These are phyloP conservation scores for Gephyroberyx darwinii DNA, from an alignment of 2,797 vertebrate species.

Conservation along the genomic window DNA sequence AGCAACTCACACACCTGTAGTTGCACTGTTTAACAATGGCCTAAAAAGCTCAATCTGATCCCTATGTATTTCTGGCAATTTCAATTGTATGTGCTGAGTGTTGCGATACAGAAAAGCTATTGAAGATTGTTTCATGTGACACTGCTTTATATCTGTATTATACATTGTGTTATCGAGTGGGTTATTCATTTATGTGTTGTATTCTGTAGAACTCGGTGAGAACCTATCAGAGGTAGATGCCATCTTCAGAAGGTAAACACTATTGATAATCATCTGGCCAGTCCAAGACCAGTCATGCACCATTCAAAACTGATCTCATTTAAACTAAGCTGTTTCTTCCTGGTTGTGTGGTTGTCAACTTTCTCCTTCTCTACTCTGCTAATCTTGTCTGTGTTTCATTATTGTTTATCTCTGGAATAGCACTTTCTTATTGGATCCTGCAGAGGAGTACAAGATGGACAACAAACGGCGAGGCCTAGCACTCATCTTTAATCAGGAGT, in stretches of 20 bases:
- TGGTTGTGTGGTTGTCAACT: neutral
- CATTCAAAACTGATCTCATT: too few species aligned
- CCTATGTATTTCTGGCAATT: neutral
- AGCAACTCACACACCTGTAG: slow-evolving; percentile 47
- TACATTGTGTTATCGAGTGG: neutral
- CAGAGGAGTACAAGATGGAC: slow-evolving; percentile 89
- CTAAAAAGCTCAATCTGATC: slow-evolving; percentile 26
- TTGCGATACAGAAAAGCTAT: slow-evolving; percentile 4
- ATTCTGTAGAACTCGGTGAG: slow-evolving; percentile 75
- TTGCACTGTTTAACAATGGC: slow-evolving; percentile 50
- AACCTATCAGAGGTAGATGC: slow-evolving; percentile 83
- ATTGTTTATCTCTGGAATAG: slow-evolving; percentile 40
- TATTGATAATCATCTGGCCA: neutral
- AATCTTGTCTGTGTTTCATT: neutral
- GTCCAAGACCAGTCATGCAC: neutral
- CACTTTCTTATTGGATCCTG: slow-evolving; percentile 80
- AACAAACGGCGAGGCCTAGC: slow-evolving; percentile 87
- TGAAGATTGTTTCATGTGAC: neutral
- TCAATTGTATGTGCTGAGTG: neutral
- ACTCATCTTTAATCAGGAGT: slow-evolving; percentile 95
- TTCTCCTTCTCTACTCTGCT: neutral
- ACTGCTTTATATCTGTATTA: neutral
- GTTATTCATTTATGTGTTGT: slow-evolving; percentile 35
- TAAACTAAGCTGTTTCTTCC: neutral
- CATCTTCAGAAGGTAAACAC: slow-evolving; percentile 78